phyloP scores from a whole-genome alignment of 2,888 invertebrate species.

The Alsophila aescularia region DNA sequence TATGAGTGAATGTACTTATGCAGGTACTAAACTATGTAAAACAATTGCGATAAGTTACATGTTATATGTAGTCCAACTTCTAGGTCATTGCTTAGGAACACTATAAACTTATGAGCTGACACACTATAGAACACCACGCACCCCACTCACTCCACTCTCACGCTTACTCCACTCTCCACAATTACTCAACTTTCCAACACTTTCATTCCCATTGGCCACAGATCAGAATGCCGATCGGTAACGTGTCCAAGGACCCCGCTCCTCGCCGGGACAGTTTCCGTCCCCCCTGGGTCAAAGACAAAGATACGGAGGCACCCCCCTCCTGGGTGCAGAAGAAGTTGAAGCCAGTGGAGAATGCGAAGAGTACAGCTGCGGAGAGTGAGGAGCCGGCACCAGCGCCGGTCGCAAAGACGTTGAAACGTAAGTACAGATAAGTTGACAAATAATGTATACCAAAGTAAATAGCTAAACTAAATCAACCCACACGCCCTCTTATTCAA shows the following conservation, averaged over 20 bases:
- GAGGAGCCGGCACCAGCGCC: conserved; percentile 45
- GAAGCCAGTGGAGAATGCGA: conserved; percentile 67
- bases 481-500: too few species aligned
- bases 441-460: too few species aligned
- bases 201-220: conserved; percentile 34
- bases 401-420: conserved; percentile 63
- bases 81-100: too few species aligned
- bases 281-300: conserved; percentile 90
- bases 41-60: too few species aligned
- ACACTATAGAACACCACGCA: too few species aligned
- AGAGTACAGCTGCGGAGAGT: conserved; percentile 47
- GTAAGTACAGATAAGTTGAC: conserved; percentile 51
- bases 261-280: conserved; percentile 87
- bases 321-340: conserved; percentile 86
- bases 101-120: too few species aligned
- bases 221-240: conserved; percentile 75
- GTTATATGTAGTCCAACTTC: too few species aligned
- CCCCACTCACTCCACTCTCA: too few species aligned
- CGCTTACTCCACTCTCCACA: background rate
- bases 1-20: too few species aligned
- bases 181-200: background rate
- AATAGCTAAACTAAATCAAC: too few species aligned
- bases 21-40: too few species aligned
- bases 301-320: conserved; percentile 84
- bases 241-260: conserved; percentile 78